Conservation (phyloP, 2,113 vertebrate genomes). For the Spermophilus dauricus region DNA sequence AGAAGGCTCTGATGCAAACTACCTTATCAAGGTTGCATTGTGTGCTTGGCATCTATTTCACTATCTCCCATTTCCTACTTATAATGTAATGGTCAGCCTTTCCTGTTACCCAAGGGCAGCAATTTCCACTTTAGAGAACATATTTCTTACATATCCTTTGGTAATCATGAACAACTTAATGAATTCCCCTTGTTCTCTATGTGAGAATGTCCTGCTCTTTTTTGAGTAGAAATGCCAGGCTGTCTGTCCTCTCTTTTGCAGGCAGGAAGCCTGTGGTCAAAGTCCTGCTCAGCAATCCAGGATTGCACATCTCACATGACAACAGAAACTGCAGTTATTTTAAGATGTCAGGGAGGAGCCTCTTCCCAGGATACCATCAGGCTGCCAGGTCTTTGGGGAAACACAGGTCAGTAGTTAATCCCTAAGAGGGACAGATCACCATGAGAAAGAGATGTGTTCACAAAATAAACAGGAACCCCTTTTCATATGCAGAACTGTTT, state of each 20-base stretch:
- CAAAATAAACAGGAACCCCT: neutral
- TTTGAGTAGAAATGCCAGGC: slow-evolving; percentile 9
- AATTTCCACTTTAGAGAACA: slow-evolving; percentile 84
- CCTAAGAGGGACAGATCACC: neutral
- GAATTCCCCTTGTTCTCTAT: slow-evolving; percentile 73
- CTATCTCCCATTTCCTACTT: slow-evolving; percentile 86
- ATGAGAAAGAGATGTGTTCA: neutral
- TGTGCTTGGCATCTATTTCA: slow-evolving; percentile 85
- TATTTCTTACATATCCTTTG: slow-evolving; percentile 81
- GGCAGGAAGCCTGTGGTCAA: slow-evolving; percentile 54
- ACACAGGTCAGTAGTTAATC: neutral
- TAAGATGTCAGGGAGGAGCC: slow-evolving; percentile 35
- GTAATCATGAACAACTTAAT: slow-evolving; percentile 78
- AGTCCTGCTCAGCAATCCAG: neutral
- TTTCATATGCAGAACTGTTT: neutral
- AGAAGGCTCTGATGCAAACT: slow-evolving; percentile 66
- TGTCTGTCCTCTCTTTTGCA: neutral
- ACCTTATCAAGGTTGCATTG: slow-evolving; percentile 74
- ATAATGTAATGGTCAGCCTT: slow-evolving; percentile 85
- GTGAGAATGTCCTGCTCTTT: neutral
- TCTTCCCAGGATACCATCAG: neutral
- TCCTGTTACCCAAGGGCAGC: slow-evolving; percentile 89
- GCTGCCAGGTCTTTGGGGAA: neutral
- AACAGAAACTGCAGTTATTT: slow-evolving; percentile 42
- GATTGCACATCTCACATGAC: neutral